These are phyloP conservation scores for Lepidurus arcticus DNA, from an alignment of 1,140 invertebrate species.

Conservation along the genomic window DNA sequence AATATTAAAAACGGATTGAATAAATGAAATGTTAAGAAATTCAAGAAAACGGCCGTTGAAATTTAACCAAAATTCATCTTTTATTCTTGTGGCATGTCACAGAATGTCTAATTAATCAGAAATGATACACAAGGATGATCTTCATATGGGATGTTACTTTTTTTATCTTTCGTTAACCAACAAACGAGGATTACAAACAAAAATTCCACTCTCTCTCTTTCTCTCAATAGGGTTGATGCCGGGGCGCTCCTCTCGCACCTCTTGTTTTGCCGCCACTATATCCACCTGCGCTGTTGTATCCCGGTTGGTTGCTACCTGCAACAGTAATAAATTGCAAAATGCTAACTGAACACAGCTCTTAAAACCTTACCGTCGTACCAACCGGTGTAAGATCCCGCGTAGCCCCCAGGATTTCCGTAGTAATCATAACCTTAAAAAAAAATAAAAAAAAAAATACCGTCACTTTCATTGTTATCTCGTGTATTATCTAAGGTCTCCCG, in stretches of 20 bases:
- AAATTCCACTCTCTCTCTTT: slow-evolving; percentile 1
- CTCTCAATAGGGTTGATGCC: slow-evolving; percentile 68
- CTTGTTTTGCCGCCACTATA: slow-evolving; percentile 37
- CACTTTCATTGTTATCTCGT: not conserved
- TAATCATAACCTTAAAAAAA: slow-evolving; percentile 12
- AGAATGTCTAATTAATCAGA: slow-evolving; percentile 11
- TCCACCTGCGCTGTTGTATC: not conserved
- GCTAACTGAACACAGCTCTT: slow-evolving; percentile 12
- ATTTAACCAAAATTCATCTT: slow-evolving; percentile 7
- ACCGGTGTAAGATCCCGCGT: slow-evolving; percentile 17
- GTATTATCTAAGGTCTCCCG: slow-evolving; percentile 18
- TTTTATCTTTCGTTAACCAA: not conserved
- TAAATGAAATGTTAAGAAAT: not conserved
- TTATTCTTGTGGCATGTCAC: slow-evolving; percentile 19
- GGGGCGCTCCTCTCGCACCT: slow-evolving; percentile 62
- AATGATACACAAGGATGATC: slow-evolving; percentile 19
- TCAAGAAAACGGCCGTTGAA: too few species aligned
- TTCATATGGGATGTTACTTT: slow-evolving; percentile 22
- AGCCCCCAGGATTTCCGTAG: slow-evolving; percentile 9
- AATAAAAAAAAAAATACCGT: slow-evolving; percentile 1
- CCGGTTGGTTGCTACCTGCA: slow-evolving; percentile 17
- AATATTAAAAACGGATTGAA: not conserved
- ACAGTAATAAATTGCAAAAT: slow-evolving; percentile 14
- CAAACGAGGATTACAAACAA: slow-evolving; percentile 8
- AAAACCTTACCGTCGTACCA: slow-evolving; percentile 21